Evolutionary conservation across 2,113 vertebrate species (phyloP), one percentile per base, ranked within the genome.

Genomic region (Pollimyrus isidori): DNA sequence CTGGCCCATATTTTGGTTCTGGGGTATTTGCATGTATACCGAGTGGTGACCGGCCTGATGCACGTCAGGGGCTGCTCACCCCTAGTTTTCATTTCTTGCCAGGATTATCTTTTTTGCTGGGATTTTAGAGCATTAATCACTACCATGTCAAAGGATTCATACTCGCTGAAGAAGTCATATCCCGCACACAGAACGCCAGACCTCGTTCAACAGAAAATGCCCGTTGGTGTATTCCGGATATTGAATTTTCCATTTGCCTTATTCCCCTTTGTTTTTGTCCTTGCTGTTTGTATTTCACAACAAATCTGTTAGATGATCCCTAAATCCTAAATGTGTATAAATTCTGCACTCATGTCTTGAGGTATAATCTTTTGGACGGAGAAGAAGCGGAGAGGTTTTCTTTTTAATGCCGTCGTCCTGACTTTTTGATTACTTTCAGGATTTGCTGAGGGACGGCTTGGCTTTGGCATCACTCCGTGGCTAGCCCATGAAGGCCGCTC

Each of bases 311-410:
- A 88, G 92, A 92, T 91, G 92, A 93, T 93, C 92, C 90, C 65
- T 87, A 86, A 90, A 93, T 94, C 91, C 91, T 89, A 90, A 92
- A 92, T 86, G 91, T 92, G 92, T 91, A 90, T 94, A 91, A 91
- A 91, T 90, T 93, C 91, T 89, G 89, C 92, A 73, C 92, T 91
- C 94, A 91, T 91, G 90, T 93, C 93, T 92, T 91, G 49, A 48
- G 88, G 87, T 88, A 91, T 92, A 94, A 95, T 94, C 91, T 93
- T 92, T 93, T 94, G 94, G 93, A 92, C 1, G 45, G 53, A 93
- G 90, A 94, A 92, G 89, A 93, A 93, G 93, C 92, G 90, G 89
- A 89, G 69, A 89, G 73, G 17, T 42, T 80, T 80, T 80, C 88
- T 90, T 89, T 90, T 91, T 90, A 89, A 89, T 85, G 87, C 90